Percentiles rank a stretch among this genome's conserved stretches.
These are phyloP conservation scores for Dicycla oo DNA, from an alignment of 2,888 invertebrate genomes.

Conservation along the genomic window DNA sequence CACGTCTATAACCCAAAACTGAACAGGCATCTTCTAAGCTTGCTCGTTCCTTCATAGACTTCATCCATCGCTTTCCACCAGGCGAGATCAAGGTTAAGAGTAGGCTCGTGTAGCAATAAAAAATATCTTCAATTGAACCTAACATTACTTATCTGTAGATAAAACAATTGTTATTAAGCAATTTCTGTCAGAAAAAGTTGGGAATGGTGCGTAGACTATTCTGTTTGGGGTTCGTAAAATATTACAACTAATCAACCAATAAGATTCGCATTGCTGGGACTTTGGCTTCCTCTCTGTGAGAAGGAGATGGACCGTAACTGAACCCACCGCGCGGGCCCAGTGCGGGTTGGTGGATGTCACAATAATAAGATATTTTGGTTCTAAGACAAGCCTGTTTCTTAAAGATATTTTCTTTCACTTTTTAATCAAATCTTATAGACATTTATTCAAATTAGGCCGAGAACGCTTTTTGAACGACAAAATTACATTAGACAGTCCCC, in stretches of 20 bases:
- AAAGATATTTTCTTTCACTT: background rate
- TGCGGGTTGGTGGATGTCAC: background rate
- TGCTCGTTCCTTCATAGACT: background rate
- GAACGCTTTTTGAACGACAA: background rate
- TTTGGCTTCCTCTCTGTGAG: background rate
- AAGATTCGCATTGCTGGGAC: background rate
- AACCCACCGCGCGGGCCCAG: background rate
- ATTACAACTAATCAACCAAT: background rate
- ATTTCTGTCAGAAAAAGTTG: background rate
- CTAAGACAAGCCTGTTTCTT: too few relatives aligned
- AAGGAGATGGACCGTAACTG: background rate
- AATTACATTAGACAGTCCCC: background rate
- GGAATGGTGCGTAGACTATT: background rate
- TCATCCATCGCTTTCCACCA: background rate
- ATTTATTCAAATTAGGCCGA: background rate
- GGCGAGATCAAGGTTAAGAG: background rate
- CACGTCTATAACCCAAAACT: background rate
- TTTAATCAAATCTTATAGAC: background rate
- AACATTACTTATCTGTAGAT: background rate
- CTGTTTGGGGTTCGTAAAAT: background rate
- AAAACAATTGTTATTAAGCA: background rate
- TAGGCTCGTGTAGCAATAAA: background rate
- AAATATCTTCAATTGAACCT: background rate
- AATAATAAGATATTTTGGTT: background rate
- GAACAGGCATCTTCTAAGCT: background rate